Percentiles rank a stretch among this genome's conserved stretches.
These are phyloP conservation scores for Galeopterus variegatus DNA, from an alignment of 2,113 vertebrate species.

Conservation along the genomic window DNA sequence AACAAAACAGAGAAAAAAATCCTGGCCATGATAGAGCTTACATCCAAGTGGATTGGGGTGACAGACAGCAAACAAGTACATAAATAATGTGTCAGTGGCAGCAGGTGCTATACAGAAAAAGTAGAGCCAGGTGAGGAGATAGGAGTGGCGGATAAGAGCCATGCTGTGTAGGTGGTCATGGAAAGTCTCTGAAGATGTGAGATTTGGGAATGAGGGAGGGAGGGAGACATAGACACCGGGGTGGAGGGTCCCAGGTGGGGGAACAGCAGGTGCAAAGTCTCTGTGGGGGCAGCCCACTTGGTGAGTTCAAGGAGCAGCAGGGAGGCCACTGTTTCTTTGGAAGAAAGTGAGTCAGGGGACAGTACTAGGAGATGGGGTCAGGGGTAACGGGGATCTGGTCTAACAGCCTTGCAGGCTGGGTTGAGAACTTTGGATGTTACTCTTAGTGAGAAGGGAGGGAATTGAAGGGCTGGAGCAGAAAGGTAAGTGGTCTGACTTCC, in stretches of 20 bases:
- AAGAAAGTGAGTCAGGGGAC: not conserved
- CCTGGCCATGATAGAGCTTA: not conserved
- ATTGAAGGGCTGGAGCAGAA: not conserved
- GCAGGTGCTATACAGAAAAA: not conserved
- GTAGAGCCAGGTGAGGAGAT: rapidly evolving
- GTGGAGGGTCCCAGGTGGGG: not conserved
- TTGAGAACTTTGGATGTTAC: not conserved
- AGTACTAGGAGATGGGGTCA: not conserved
- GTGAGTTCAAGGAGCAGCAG: not conserved
- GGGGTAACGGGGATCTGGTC: not conserved
- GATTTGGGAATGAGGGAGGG: not conserved
- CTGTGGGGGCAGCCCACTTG: not conserved
- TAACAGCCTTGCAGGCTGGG: not conserved
- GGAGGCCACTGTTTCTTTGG: not conserved
- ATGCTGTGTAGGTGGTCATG: not conserved
- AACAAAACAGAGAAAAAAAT: not conserved
- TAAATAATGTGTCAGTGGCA: no score
- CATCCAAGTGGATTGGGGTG: not conserved
- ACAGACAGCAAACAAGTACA: not conserved
- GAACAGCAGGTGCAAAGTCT: not conserved
- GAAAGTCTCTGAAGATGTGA: not conserved
- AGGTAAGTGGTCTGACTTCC: not conserved
- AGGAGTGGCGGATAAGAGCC: not conserved
- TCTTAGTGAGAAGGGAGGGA: not conserved
- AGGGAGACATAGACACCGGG: not conserved